Evolutionary conservation across 2,113 vertebrate species (phyloP).

Genomic region (Coturnix japonica): DNA sequence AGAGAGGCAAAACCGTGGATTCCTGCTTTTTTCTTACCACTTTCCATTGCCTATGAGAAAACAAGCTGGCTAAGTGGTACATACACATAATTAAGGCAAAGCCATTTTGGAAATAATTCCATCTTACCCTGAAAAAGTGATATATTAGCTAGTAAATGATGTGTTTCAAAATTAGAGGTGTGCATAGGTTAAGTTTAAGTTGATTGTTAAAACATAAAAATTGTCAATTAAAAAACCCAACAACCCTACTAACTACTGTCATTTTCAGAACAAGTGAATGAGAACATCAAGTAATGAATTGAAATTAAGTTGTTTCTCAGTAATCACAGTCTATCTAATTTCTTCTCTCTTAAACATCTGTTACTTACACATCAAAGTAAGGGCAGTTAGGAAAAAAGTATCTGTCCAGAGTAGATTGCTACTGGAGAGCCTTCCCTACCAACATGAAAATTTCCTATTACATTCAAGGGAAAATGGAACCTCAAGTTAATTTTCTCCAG

Average conservation of each 20-base stretch:
- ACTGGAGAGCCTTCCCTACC: neutral
- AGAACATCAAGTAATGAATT: slow-evolving; percentile 39
- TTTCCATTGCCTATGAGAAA: neutral
- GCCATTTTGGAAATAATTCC: slow-evolving; percentile 30
- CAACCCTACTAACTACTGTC: slow-evolving; percentile 46
- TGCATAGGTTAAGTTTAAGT: slow-evolving; percentile 7
- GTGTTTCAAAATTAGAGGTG: slow-evolving; percentile 58
- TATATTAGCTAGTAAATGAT: slow-evolving; percentile 2
- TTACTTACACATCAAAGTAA: slow-evolving; percentile 29
- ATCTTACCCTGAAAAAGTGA: neutral
- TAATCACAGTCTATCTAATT: slow-evolving; percentile 43
- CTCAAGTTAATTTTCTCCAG: neutral
- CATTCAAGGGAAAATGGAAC: neutral
- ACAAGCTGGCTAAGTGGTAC: neutral
- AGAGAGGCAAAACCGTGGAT: neutral
- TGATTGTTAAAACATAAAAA: slow-evolving; percentile 27
- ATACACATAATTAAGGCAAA: slow-evolving; percentile 41
- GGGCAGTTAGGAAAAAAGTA: slow-evolving; percentile 3
- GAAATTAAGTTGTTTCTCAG: slow-evolving; percentile 36
- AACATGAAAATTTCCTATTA: neutral
- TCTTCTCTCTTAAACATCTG: slow-evolving; percentile 45
- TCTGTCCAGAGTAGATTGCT: neutral
- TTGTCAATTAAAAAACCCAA: slow-evolving; percentile 47
- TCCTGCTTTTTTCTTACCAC: neutral
- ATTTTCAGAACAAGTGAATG: slow-evolving; percentile 34